These are phyloP conservation scores for Parasteatoda tepidariorum DNA, from an alignment of 1,140 invertebrate species.

Conservation along the genomic window DNA sequence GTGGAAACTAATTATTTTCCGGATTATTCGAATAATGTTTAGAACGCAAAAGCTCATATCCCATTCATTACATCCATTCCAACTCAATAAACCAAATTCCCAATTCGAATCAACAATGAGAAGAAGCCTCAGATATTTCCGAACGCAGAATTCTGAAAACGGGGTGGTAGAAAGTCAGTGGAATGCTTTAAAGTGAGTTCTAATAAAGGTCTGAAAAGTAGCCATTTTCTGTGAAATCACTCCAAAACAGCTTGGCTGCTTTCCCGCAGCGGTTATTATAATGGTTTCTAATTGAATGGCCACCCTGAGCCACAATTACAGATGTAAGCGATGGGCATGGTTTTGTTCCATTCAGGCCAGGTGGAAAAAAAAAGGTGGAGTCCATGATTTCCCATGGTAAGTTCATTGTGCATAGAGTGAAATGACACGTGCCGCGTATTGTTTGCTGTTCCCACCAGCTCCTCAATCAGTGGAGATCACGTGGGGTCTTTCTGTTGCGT, in stretches of 20 bases:
- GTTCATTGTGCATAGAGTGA: constrained; percentile 15
- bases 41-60: neutral
- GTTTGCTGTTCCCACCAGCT: constrained; percentile 49
- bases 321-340: constrained; percentile 21
- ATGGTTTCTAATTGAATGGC: constrained; percentile 47
- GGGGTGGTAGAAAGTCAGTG: too few species aligned
- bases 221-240: neutral
- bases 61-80: neutral
- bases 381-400: neutral
- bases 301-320: constrained; percentile 11
- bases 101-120: neutral
- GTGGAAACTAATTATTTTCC: neutral
- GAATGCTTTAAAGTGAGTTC: neutral
- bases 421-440: constrained; percentile 39
- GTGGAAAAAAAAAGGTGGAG: constrained; percentile 15
- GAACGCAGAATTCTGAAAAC: neutral
- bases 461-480: constrained; percentile 27
- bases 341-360: too few species aligned
- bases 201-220: neutral
- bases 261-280: neutral
- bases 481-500: constrained; percentile 23
- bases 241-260: neutral
- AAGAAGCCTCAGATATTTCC: neutral
- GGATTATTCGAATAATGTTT: neutral
- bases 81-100: neutral